Evolutionary conservation across 2,888 invertebrate species (phyloP), one percentile per base, ranked within the genome.

Genomic region (Polyommatus icarus): DNA sequence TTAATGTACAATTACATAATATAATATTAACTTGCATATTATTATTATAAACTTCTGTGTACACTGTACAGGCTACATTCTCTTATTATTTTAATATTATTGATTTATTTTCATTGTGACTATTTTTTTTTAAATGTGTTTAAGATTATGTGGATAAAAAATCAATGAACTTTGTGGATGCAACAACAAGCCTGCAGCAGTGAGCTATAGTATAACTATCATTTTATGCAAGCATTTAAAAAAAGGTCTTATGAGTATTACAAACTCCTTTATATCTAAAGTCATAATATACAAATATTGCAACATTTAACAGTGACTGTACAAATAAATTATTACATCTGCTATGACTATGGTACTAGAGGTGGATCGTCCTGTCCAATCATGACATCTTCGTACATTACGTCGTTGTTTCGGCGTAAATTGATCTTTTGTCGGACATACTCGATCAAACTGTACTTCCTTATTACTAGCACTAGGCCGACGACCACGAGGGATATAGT

Each of bases 351-450:
- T 57, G 92, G 94, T 80, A 90, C 91, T 76, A 94, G 87, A 0
- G 94, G 94, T 0, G 94, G 94, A 81, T 94, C 94, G 78, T 94
- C 94, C 78, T 94, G 93, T 2, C 94, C 94, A 71, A 94, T 94
- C 94, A 94, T 94, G n/a, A 94, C 94, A 83, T 94, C 94, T 83
- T 94, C 94, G 59, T 94, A 94, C 88, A 92, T 91, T 1, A 92
- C 87, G 84, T 94, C 90, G 81, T 90, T 90, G 80, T 89, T 90
- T 81, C 93, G 88, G 80, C 91, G 87, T 20, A 85, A 82, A 79
- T 90, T 89, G 72, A 94, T 90, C 81, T 89, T 93, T 81, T 93
- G 90, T 50, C 88, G 87, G 76, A 90, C 81, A 83, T 92, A 92
- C 76, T 92, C 90, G 67, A 93, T 83, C 82, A 94, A 85, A 85